These are phyloP conservation scores for Mustela lutreola DNA, from an alignment of 2,113 vertebrate species.

Conservation along the genomic window DNA sequence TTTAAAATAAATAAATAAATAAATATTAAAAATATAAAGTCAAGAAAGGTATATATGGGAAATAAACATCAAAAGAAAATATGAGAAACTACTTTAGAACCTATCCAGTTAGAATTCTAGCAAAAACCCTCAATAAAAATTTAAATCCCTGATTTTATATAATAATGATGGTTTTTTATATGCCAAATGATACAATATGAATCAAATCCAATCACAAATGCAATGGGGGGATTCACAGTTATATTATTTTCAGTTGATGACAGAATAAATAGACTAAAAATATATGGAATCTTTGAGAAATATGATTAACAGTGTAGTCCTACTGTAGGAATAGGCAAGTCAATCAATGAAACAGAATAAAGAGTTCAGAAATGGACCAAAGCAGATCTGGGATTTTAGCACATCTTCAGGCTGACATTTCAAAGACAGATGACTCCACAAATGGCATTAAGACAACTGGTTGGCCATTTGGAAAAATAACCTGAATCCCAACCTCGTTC, in stretches of 20 bases:
- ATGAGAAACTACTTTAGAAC: constrained; percentile 36
- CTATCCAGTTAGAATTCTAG: constrained; percentile 7
- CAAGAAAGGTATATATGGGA: background rate
- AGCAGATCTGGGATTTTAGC: constrained; percentile 28
- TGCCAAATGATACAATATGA: background rate
- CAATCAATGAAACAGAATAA: constrained; percentile 65
- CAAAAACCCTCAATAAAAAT: constrained; percentile 52
- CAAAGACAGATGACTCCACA: constrained; percentile 58
- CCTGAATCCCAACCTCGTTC: constrained; percentile 40
- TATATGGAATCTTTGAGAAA: constrained; percentile 55
- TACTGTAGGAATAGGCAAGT: constrained; percentile 29
- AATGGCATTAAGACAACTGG: constrained; percentile 62
- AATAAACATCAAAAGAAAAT: background rate
- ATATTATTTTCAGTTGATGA: constrained; percentile 39
- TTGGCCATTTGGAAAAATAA: constrained; percentile 58
- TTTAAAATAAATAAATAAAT: background rate
- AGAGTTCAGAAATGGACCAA: constrained; percentile 43
- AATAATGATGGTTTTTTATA: constrained; percentile 37
- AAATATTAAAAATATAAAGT: background rate
- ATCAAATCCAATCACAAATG: constrained; percentile 54
- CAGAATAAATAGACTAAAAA: constrained; percentile 57
- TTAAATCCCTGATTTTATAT: constrained; percentile 39
- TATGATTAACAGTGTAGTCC: constrained; percentile 26
- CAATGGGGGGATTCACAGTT: constrained; percentile 4
- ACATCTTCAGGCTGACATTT: constrained; percentile 38